These are phyloP conservation scores for Nebria ingens DNA, from an alignment of 1,140 invertebrate genomes.

Conservation along the genomic window DNA sequence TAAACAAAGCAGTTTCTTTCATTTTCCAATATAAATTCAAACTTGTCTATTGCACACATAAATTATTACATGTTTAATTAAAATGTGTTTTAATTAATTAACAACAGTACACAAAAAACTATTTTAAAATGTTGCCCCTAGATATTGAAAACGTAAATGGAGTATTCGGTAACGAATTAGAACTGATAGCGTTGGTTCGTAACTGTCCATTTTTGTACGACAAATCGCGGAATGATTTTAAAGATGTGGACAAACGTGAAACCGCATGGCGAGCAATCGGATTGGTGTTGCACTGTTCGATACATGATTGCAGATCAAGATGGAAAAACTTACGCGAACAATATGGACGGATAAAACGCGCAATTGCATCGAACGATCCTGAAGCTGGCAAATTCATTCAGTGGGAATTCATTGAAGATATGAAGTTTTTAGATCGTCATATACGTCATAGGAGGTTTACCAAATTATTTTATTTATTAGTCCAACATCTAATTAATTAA, in stretches of 20 bases:
- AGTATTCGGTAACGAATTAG: constrained; percentile 18
- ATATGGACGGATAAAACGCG: constrained; percentile 14
- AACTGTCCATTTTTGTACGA: constrained; percentile 20
- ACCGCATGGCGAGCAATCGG: constrained; percentile 18
- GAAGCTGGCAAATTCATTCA: constrained; percentile 5
- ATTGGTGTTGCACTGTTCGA: constrained; percentile 11
- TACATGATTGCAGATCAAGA: not conserved
- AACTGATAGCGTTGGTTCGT: constrained; percentile 19
- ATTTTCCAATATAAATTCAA: not conserved
- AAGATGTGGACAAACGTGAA: constrained; percentile 18
- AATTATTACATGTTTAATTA: not conserved
- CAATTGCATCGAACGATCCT: not conserved
- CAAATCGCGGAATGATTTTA: constrained; percentile 16
- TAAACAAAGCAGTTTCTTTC: too few species aligned
- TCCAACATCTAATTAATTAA: too few species aligned
- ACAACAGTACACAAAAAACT: not conserved
- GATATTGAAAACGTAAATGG: constrained; percentile 18
- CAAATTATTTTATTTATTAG: too few species aligned
- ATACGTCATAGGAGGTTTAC: constrained; percentile 13
- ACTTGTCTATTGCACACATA: not conserved
- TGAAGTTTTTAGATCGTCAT: constrained; percentile 17
- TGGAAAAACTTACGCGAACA: constrained; percentile 16
- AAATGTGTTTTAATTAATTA: not conserved
- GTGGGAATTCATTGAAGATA: constrained; percentile 17
- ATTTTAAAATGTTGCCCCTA: not conserved